phyloP scores from a whole-genome alignment of 2,797 vertebrate genomes.

The Chelon labrosus region DNA sequence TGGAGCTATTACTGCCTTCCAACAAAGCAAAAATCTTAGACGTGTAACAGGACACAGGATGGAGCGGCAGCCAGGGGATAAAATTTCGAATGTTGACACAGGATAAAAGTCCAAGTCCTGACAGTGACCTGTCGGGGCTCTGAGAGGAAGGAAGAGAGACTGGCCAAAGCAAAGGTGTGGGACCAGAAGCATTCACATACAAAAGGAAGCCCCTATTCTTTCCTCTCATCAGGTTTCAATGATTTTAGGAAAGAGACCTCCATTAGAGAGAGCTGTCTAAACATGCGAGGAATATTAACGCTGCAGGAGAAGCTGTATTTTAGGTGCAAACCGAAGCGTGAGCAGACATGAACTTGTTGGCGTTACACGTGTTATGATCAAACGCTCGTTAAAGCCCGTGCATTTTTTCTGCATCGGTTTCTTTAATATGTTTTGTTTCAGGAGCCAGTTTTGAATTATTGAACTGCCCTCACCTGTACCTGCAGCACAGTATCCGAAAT shows the following conservation, averaged over 20 bases:
- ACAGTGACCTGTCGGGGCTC: constrained; percentile 78
- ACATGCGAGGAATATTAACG: constrained; percentile 50
- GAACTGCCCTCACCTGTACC: constrained; percentile 43
- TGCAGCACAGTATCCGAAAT: constrained; percentile 41
- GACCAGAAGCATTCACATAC: constrained; percentile 73
- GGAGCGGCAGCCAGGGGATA: constrained; percentile 46
- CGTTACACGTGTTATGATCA: constrained; percentile 20
- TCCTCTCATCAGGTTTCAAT: constrained; percentile 73
- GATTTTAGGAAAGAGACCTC: constrained; percentile 73
- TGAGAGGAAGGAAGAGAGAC: constrained; percentile 86
- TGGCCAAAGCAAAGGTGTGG: constrained; percentile 83
- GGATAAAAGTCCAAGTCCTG: constrained; percentile 77
- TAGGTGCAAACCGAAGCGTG: constrained; percentile 2
- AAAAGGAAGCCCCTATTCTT: constrained; percentile 79
- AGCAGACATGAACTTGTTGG: constrained; percentile 16
- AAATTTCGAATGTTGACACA: constrained; percentile 73
- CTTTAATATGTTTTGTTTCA: constrained; percentile 21
- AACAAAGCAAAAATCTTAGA: constrained; percentile 5
- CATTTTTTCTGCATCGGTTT: background rate
- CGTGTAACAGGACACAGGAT: constrained; percentile 44
- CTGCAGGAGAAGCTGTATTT: constrained; percentile 43
- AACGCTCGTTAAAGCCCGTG: constrained; percentile 14
- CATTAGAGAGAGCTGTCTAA: constrained; percentile 64
- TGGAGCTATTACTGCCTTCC: background rate
- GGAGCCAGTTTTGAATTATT: constrained; percentile 24